Base-by-base conservation (phyloP, 2,888 invertebrate species). In the Caenorhabditis uteleia region DNA sequence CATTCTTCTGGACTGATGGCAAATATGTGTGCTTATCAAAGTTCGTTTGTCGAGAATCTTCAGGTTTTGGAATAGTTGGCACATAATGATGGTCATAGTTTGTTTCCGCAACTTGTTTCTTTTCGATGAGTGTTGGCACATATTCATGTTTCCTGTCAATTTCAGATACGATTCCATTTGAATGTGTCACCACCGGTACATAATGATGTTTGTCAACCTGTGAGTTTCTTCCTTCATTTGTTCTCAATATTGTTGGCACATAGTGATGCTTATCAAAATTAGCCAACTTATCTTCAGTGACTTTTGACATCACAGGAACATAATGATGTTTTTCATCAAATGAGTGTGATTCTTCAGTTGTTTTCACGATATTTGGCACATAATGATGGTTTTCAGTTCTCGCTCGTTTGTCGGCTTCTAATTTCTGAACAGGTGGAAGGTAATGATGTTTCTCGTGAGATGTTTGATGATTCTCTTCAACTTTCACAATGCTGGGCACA, bases 261-360 rank as follows among this genome's bases (percentile, higher is more conserved):
- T 29, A 45, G 16, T 45, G 27, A 45, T 45, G 45, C 16, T 45
- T 33, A 7, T 40, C 40, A 14, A 23, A 6, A 3, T 12, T 6
- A 16, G 7, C 23, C 25, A 25, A 3, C 42, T 6, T 12, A 10
- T 4, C 10, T 18, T 36, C 20, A 8, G 16, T 18, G 16, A 20
- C 6, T 36, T 16, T 27, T 14, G 42, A 23, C 2, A 42, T 42
- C 42, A 42, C 26, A 21, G 40, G 40, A 40, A 25, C 7, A 25
- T 40, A 40, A 40, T 20, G 39, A 47, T 62, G 42, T n/a, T 61
- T 46, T 21, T 51, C 47, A 26, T 46, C n/a, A n/a, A n/a, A n/a
- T n/a, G n/a, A n/a, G n/a, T n/a, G n/a, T n/a, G 12, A 5, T 36
- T 23, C 5, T 3, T 36, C 18, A 10, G n/a, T 5, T 21, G n/a